These are phyloP conservation scores for Phenganax marumi DNA, from an alignment of 92 coral and sea anemone genomes.

Conservation along the genomic window DNA sequence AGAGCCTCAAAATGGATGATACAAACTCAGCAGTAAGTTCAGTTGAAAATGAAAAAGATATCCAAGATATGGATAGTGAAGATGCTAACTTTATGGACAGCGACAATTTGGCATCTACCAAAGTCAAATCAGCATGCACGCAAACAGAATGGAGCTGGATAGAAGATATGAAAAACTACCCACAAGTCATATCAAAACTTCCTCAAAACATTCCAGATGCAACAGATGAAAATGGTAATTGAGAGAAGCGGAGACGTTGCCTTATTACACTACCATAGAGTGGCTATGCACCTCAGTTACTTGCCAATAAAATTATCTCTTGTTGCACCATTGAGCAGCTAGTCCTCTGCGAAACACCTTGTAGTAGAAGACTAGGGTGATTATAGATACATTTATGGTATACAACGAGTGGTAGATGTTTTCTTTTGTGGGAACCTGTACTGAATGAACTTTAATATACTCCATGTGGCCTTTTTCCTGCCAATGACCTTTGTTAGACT, in stretches of 20 bases:
- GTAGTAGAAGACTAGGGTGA: too few species aligned
- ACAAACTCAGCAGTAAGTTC: slow-evolving; percentile 13
- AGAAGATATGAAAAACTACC: slow-evolving; percentile 64
- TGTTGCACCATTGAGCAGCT: too few species aligned
- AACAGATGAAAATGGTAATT: background rate
- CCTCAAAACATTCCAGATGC: background rate
- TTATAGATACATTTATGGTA: too few species aligned
- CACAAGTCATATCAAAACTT: slow-evolving; percentile 46
- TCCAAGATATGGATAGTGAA: slow-evolving; percentile 31
- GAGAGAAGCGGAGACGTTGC: background rate
- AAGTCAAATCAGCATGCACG: slow-evolving; percentile 66
- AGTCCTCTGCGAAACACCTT: too few species aligned
- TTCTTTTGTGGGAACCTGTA: too few species aligned
- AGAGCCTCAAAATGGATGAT: slow-evolving; percentile 20
- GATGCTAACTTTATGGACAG: slow-evolving; percentile 19
- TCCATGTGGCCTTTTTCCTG: too few species aligned
- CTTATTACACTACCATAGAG: too few species aligned
- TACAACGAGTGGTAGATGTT: too few species aligned
- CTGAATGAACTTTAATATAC: too few species aligned
- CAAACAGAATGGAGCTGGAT: slow-evolving; percentile 90
- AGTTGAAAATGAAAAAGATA: background rate
- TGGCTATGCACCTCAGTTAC: too few species aligned
- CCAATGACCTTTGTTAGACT: too few species aligned
- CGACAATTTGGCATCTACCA: slow-evolving; percentile 45
- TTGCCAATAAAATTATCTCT: too few species aligned